These are phyloP conservation scores for Agelas oroides DNA, from an alignment of 37 sponge, comb jelly and placozoan species.

Conservation along the genomic window DNA sequence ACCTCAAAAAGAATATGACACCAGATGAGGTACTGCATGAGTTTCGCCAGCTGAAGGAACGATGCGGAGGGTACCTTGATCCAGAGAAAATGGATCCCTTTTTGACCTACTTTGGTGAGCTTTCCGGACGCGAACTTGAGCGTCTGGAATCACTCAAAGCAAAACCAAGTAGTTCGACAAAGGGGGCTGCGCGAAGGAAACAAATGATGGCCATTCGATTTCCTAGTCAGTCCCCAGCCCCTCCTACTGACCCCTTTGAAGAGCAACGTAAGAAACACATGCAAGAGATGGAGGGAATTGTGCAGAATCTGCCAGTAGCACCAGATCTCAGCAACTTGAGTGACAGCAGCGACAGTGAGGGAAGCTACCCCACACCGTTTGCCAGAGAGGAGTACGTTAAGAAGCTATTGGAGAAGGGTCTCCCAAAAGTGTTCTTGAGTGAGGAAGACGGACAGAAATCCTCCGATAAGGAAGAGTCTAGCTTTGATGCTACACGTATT, in stretches of 20 bases:
- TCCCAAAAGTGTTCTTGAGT: not conserved
- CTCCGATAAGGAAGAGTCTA: too few relatives aligned
- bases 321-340: constrained; percentile 12
- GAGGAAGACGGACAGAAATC: not conserved
- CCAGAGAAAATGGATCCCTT: constrained; percentile 44
- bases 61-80: constrained; percentile 23
- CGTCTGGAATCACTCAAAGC: constrained; percentile 49
- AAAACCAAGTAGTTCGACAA: not conserved
- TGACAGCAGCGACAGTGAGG: constrained; percentile 12
- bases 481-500: too few relatives aligned
- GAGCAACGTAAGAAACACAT: not conserved
- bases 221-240: constrained; percentile 14
- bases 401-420: not conserved
- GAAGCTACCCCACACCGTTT: not conserved
- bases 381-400: constrained; percentile 1
- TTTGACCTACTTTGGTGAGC: constrained; percentile 69
- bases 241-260: not conserved
- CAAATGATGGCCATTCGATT: constrained; percentile 60
- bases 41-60: constrained; percentile 18
- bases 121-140: constrained; percentile 64
- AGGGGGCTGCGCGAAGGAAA: constrained; percentile 10
- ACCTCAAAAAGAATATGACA: constrained; percentile 2
- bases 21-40: constrained; percentile 48
- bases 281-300: not conserved
- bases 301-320: constrained; percentile 4